A percentile compares a stretch with the other conserved stretches of the same genome.
phyloP scores from a whole-genome alignment of 1,140 invertebrate species.

The Polyergus mexicanus region DNA sequence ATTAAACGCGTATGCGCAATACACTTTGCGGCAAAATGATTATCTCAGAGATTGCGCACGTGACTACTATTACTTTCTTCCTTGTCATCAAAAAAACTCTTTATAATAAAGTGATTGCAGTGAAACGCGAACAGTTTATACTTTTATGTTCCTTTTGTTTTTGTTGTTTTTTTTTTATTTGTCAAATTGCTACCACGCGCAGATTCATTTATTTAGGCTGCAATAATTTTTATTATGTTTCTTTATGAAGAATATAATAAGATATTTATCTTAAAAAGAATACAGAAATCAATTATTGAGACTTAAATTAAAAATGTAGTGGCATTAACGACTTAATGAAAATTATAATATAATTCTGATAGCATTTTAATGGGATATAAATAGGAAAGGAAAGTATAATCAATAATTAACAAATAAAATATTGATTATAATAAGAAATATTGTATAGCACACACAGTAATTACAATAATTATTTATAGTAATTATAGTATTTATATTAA shows the following conservation, averaged over 20 bases:
- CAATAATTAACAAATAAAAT: neutral
- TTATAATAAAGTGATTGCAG: slow-evolving; percentile 44
- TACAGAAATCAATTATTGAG: neutral
- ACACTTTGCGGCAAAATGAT: neutral
- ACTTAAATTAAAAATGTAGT: neutral
- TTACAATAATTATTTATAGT: too few relatives aligned
- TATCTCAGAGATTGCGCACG: neutral
- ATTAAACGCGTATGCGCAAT: neutral
- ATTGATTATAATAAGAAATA: too few relatives aligned
- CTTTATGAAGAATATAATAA: neutral
- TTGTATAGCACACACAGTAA: too few relatives aligned
- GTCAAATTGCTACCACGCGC: neutral
- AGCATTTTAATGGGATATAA: too few relatives aligned
- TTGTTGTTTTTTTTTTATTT: too few relatives aligned
- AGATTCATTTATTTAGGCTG: neutral
- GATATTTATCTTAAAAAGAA: neutral
- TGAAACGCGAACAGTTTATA: slow-evolving; percentile 19
- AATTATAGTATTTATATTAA: too few relatives aligned
- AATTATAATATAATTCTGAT: neutral
- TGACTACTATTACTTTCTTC: slow-evolving; percentile 39
- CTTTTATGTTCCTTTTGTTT: slow-evolving; percentile 39
- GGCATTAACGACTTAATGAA: neutral
- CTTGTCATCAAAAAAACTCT: slow-evolving; percentile 58
- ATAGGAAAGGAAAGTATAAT: slow-evolving; percentile 4
- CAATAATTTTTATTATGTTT: too few relatives aligned